Percentiles rank a stretch among this genome's conserved stretches.
Conservation (phyloP, 2,888 invertebrate species). For the Ischnura elegans region DNA sequence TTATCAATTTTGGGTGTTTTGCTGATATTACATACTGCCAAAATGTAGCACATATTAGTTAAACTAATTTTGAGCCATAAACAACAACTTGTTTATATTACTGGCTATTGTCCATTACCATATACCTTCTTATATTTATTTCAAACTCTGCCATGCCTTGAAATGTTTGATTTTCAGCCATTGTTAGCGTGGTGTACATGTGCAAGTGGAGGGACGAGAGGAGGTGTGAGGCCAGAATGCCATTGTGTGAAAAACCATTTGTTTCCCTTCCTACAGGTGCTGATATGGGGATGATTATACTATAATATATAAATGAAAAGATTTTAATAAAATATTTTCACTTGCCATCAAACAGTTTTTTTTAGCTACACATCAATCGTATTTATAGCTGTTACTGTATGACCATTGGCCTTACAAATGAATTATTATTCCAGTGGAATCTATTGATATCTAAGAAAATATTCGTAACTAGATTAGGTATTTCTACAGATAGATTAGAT, state of each 20-base stretch:
- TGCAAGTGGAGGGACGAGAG: neutral
- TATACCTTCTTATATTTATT: neutral
- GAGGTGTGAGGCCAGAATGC: slow-evolving; percentile 34
- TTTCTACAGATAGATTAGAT: too few relatives aligned
- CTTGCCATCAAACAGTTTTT: slow-evolving; percentile 20
- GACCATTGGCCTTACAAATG: too few relatives aligned
- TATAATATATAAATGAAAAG: slow-evolving; percentile 60
- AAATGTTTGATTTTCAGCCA: slow-evolving; percentile 38
- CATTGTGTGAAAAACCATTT: slow-evolving; percentile 37
- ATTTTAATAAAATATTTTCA: slow-evolving; percentile 67
- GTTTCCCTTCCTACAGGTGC: slow-evolving; percentile 63
- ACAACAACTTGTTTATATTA: neutral
- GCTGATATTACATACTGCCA: slow-evolving; percentile 63
- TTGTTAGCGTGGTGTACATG: slow-evolving; percentile 50
- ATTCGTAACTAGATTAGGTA: too few relatives aligned
- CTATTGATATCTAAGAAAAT: too few relatives aligned
- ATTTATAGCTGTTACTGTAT: too few relatives aligned
- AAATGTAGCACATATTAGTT: slow-evolving; percentile 58
- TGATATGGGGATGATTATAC: slow-evolving; percentile 65
- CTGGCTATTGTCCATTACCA: neutral
- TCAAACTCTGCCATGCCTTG: slow-evolving; percentile 54
- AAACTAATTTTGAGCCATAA: slow-evolving; percentile 39
- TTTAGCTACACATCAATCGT: neutral
- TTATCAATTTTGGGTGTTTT: slow-evolving; percentile 31
- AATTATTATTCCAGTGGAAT: too few relatives aligned